These are phyloP conservation scores for Trididemnum miniatum DNA, from an alignment of 23 tunicate genomes.

Conservation along the genomic window DNA sequence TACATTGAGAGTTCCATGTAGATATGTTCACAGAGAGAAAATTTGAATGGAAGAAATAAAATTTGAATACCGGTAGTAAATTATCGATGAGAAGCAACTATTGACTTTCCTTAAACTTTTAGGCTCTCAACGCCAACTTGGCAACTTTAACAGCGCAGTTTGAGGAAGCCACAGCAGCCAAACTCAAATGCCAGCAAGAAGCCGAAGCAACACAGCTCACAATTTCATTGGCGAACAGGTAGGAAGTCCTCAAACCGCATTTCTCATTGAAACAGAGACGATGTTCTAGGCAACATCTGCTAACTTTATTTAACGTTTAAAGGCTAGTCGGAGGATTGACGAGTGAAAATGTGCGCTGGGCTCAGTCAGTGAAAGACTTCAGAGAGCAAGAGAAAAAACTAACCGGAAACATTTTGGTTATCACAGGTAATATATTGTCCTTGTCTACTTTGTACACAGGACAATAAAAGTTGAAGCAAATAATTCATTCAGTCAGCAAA, in stretches of 20 bases:
- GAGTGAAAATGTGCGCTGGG: constrained; percentile 97
- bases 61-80: too few species aligned
- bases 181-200: constrained; percentile 95
- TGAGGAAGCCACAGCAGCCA: constrained; percentile 98
- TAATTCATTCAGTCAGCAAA: too few species aligned
- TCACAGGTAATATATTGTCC: constrained; percentile 94
- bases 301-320: neutral
- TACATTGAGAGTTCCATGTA: too few species aligned
- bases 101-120: neutral
- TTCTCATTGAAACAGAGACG: too few species aligned
- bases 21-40: too few species aligned
- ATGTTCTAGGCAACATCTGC: too few species aligned
- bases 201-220: constrained; percentile 94
- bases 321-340: constrained; percentile 95
- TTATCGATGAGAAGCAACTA: too few species aligned
- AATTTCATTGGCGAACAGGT: constrained; percentile 94
- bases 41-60: too few species aligned
- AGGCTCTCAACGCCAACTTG: constrained; percentile 89
- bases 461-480: too few species aligned
- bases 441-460: too few species aligned
- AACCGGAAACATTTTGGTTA: constrained; percentile 80
- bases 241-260: too few species aligned
- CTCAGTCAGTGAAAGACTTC: constrained; percentile 84
- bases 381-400: constrained; percentile 80
- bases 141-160: constrained; percentile 77